Conservation (phyloP, 2,888 invertebrate species). For the Drosophila pegasa region DNA sequence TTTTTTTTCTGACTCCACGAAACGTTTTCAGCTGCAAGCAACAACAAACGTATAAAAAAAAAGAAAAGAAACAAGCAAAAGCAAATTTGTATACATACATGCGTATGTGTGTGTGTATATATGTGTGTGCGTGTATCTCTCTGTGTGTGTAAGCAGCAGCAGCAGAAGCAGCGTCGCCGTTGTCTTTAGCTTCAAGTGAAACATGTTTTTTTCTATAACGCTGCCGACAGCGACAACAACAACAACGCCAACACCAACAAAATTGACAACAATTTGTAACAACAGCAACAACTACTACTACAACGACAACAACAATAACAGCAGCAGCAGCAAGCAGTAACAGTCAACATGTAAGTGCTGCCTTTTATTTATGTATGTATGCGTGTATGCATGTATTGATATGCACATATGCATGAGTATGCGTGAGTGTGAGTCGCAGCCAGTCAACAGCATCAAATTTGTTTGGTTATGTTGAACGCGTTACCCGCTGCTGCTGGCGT, state of each 20-base stretch:
- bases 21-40: slow-evolving; percentile 40
- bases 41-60: slow-evolving; percentile 41
- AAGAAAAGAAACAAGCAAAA: slow-evolving; percentile 20
- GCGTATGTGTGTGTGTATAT: slow-evolving; percentile 9
- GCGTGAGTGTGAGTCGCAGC: slow-evolving; percentile 16
- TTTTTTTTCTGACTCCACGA: slow-evolving; percentile 17
- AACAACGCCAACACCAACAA: slow-evolving; percentile 31
- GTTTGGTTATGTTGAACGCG: slow-evolving; percentile 72
- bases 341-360: slow-evolving; percentile 50
- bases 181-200: slow-evolving; percentile 61
- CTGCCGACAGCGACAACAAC: slow-evolving; percentile 20
- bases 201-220: slow-evolving; percentile 64
- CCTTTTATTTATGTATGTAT: slow-evolving; percentile 21
- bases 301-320: slow-evolving; percentile 6
- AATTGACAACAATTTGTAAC: slow-evolving; percentile 43
- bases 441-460: slow-evolving; percentile 57
- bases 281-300: slow-evolving; percentile 14
- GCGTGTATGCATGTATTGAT: background rate
- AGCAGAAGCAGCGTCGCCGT: slow-evolving; percentile 41
- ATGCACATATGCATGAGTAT: slow-evolving; percentile 7
- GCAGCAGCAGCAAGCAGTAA: slow-evolving; percentile 22
- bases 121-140: slow-evolving; percentile 23
- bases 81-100: slow-evolving; percentile 36
- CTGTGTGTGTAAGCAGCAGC: slow-evolving; percentile 47
- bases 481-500: slow-evolving; percentile 53